Percentiles rank a stretch among this genome's conserved stretches.
Conservation (phyloP, 92 coral and sea anemone species). For the Ricordea florida region DNA sequence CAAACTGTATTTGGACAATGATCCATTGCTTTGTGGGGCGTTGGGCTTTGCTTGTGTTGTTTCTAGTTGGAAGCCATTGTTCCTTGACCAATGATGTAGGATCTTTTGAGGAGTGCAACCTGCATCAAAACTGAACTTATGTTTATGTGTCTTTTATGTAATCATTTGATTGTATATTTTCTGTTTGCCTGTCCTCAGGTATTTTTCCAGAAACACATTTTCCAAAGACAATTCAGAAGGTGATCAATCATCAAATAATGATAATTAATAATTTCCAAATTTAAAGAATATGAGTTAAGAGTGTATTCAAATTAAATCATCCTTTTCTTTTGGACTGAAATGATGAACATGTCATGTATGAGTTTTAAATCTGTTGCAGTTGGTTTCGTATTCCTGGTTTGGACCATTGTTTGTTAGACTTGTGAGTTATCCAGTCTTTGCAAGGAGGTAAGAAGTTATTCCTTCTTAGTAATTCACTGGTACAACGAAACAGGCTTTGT, state of each 20-base stretch:
- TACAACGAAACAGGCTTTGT: too few relatives aligned
- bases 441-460: constrained; percentile 54
- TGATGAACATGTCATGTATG: neutral
- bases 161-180: neutral
- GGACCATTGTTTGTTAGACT: constrained; percentile 71
- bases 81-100: too few relatives aligned
- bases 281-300: too few relatives aligned
- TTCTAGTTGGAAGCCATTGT: too few relatives aligned
- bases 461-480: too few relatives aligned
- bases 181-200: constrained; percentile 55
- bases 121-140: too few relatives aligned
- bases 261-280: too few relatives aligned
- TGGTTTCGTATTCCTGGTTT: constrained; percentile 65
- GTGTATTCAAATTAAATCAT: too few relatives aligned
- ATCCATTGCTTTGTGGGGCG: too few relatives aligned
- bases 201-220: constrained; percentile 90
- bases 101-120: too few relatives aligned
- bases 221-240: constrained; percentile 93
- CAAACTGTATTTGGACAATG: too few relatives aligned
- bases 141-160: neutral
- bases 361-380: constrained; percentile 17
- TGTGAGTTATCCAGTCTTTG: constrained; percentile 71
- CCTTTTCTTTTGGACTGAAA: neutral
- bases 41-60: too few relatives aligned
- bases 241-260: neutral